Conservation (phyloP, 2,113 vertebrate genomes). For the Scalopus aquaticus region DNA sequence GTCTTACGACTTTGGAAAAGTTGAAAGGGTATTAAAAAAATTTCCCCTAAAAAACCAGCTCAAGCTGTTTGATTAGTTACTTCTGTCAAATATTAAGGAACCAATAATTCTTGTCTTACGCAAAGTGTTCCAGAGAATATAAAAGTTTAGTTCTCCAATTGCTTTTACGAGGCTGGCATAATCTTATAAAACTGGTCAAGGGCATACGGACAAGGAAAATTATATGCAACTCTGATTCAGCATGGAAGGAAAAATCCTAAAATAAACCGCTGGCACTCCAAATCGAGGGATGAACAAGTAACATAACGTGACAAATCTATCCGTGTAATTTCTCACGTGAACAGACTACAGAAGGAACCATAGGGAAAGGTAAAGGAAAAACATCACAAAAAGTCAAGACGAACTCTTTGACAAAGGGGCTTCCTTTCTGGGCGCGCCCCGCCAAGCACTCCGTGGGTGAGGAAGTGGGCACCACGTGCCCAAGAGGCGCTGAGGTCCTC, state of each 20-base stretch:
- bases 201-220: not conserved
- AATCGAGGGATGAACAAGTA: not conserved
- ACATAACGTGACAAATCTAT: not conserved
- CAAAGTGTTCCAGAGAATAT: not conserved
- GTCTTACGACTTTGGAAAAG: not conserved
- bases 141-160: not conserved
- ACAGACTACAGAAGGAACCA: not conserved
- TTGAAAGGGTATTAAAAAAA: not conserved
- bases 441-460: no score
- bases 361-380: not conserved
- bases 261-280: not conserved
- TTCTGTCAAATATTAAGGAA: conserved; percentile 24
- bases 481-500: not conserved
- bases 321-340: not conserved
- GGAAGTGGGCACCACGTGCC: no score
- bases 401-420: not conserved
- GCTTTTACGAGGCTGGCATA: not conserved
- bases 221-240: not conserved
- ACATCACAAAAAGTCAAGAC: not conserved
- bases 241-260: not conserved
- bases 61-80: conserved; percentile 33
- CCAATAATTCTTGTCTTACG: conserved; percentile 22
- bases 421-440: not conserved
- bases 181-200: not conserved
- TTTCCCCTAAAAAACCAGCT: not conserved